Conservation (phyloP, 2,797 vertebrate genomes). For the Tolypeutes matacus region DNA sequence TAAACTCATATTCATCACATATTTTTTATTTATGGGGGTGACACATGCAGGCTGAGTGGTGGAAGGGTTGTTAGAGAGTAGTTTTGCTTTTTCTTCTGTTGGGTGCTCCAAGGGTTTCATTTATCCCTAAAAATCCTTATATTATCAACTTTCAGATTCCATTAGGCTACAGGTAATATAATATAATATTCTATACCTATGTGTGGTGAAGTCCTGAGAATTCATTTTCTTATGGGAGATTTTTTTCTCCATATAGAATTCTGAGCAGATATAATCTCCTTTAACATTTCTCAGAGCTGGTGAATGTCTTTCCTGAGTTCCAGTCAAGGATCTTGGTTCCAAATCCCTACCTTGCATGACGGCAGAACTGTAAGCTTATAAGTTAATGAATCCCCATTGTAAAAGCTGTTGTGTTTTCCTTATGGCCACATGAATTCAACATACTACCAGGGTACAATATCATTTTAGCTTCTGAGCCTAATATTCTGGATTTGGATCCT, state of each 20-base stretch:
- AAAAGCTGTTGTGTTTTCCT: background rate
- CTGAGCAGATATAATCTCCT: background rate
- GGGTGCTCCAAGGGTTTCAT: background rate
- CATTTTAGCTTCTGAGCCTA: background rate
- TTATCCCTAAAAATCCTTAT: background rate
- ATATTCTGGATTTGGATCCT: background rate
- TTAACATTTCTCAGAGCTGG: background rate
- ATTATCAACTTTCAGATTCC: background rate
- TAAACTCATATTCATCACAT: background rate
- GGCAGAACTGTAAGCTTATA: no score
- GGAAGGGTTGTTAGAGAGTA: background rate
- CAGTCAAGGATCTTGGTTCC: background rate
- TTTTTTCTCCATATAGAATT: background rate
- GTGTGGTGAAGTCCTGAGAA: background rate
- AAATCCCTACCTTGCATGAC: background rate
- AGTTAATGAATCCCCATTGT: no score
- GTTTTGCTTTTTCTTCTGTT: conserved; percentile 5
- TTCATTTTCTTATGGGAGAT: background rate
- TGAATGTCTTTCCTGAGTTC: background rate
- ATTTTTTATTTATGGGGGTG: background rate
- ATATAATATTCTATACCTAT: background rate
- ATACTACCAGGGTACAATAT: background rate
- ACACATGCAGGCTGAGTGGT: background rate
- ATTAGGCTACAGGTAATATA: background rate
- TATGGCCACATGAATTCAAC: background rate